Percentiles rank a stretch among this genome's conserved stretches.
Evolutionary conservation across 2,113 vertebrate species (phyloP).

Genomic region (Brienomyrus longianalis): DNA sequence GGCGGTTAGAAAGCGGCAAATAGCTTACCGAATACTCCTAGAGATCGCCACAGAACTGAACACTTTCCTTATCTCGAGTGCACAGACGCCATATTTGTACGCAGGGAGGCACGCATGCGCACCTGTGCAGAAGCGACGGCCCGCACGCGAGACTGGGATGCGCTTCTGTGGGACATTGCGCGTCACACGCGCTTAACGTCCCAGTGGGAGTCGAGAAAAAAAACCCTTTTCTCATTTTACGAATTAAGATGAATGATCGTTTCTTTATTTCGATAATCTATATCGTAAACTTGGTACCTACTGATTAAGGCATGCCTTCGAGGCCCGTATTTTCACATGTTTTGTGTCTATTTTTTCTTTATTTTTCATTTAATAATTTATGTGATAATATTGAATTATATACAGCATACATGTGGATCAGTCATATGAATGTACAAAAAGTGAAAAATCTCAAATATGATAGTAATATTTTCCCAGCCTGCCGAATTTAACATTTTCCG

Average conservation of each 20-base stretch:
- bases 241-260: background rate
- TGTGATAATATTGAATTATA: background rate
- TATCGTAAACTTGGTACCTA: background rate
- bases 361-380: background rate
- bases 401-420: background rate
- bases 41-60: conserved; percentile 44
- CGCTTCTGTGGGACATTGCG: background rate
- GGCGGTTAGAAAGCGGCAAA: conserved; percentile 12
- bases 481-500: background rate
- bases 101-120: conserved; percentile 58
- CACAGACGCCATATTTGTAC: conserved; percentile 64
- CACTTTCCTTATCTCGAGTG: conserved; percentile 49
- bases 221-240: background rate
- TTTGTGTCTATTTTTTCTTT: background rate
- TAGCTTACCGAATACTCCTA: conserved; percentile 47
- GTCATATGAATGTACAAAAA: background rate
- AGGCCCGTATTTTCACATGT: background rate
- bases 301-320: background rate
- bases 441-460: background rate
- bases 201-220: background rate
- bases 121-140: conserved; percentile 55
- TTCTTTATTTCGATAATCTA: background rate
- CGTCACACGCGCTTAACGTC: background rate
- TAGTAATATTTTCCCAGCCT: background rate
- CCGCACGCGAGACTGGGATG: background rate